Base-by-base conservation (phyloP, 2,888 invertebrate genomes). In the Spodoptera exigua region DNA sequence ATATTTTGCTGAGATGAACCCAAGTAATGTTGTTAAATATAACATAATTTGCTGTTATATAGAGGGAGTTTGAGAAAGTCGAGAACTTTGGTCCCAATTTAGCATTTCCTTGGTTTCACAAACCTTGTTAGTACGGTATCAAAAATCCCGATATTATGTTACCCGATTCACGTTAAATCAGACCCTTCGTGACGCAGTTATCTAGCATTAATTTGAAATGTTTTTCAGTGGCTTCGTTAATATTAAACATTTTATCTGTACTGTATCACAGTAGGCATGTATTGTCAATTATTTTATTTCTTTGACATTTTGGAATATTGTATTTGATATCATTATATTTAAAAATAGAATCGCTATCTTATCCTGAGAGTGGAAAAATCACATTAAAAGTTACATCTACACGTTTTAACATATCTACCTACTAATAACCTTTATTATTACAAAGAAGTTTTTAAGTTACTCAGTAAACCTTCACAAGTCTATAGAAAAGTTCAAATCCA, bases 41-140 rank as follows among this genome's bases (percentile, higher is more conserved):
- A 70, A 70, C 63, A 70, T 63, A 59, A 74, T 73, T 79, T 72
- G 44, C 56, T 54, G 48, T 59, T 60, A 43, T 70, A 43, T 70
- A 60, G 49, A 54, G 55, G 34, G 74, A 69, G 56, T 74, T 61
- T 58, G 34, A n/a, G 77, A 77, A 78, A 78, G 51, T 61, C 41
- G 77, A 78, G 74, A 78, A 77, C 52, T 77, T 79, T 60, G 63
- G 74, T 56, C 70, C 66, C 65, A 79, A 79, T 77, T 74, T 63
- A 59, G 68, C 77, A 79, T 79, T 78, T 63, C 69, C 66, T 61
- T 65, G 77, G 77, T 79, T 76, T 77, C 77, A 34, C 71, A 74
- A 74, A 74, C 77, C 79, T 74, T 74, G 71, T 71, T 76, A 71
- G 66, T 54, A 46, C 69, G 63, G 61, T 64, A 74, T 76, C 79